Conservation (phyloP, 2,888 invertebrate species). For the Drosophila cognata region DNA sequence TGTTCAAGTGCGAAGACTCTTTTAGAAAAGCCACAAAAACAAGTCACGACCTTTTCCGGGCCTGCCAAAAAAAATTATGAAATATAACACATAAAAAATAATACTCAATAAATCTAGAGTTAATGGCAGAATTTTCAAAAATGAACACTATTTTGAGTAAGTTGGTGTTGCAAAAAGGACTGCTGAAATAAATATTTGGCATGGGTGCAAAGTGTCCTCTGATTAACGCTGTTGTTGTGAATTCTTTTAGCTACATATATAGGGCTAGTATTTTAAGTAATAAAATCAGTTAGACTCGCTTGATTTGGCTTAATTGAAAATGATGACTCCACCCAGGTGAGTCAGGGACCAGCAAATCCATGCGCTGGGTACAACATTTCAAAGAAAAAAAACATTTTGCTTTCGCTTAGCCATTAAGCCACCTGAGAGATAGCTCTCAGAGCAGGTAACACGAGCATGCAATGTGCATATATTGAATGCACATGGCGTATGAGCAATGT, state of each 20-base stretch:
- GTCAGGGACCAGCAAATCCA: neutral
- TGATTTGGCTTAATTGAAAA: neutral
- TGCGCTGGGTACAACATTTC: neutral
- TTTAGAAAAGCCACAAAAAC: neutral
- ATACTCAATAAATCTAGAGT: neutral
- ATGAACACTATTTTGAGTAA: too few relatives aligned
- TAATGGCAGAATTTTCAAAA: too few relatives aligned
- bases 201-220: neutral
- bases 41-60: neutral
- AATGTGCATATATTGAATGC: neutral
- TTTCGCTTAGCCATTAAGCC: neutral
- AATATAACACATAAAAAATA: neutral
- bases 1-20: neutral
- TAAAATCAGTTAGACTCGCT: neutral
- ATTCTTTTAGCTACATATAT: neutral
- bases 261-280: neutral
- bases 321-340: neutral
- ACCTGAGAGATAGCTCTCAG: neutral
- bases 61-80: neutral
- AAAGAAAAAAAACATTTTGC: neutral
- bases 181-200: too few relatives aligned
- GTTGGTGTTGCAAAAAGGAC: too few relatives aligned
- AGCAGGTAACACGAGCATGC: neutral
- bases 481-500: conserved; percentile 35
- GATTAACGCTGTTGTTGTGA: neutral